Evolutionary conservation across 2,113 vertebrate genomes (phyloP).

Genomic region (Mola mola): DNA sequence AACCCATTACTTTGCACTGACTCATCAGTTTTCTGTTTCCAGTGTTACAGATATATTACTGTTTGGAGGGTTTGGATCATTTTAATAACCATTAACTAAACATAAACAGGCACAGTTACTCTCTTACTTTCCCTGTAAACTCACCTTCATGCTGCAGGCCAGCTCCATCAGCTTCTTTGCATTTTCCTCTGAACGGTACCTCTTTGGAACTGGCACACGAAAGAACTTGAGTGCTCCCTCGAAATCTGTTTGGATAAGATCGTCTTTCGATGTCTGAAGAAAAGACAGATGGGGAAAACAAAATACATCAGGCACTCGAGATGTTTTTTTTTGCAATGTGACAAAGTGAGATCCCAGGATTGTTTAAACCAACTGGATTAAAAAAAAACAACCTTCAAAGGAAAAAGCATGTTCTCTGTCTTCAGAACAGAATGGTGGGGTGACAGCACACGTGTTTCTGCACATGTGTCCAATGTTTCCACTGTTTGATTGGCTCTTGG

Average conservation of each 20-base stretch:
- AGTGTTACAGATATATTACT: not conserved
- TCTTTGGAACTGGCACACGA: conserved; percentile 96
- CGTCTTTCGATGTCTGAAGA: conserved; percentile 93
- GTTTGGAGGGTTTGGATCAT: not conserved
- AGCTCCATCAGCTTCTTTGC: conserved; percentile 98
- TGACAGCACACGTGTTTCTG: not conserved
- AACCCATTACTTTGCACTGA: no score
- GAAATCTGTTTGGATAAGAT: conserved; percentile 94
- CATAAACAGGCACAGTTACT: not conserved
- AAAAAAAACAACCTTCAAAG: not conserved
- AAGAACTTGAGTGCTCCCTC: conserved; percentile 98
- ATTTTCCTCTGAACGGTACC: conserved; percentile 97
- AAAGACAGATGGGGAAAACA: not conserved
- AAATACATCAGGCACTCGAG: not conserved
- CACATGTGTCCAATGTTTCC: no score
- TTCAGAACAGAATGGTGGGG: not conserved
- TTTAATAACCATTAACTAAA: not conserved
- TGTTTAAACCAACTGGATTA: no score
- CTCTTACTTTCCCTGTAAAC: not conserved
- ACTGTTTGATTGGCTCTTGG: no score
- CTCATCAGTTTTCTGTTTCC: not conserved
- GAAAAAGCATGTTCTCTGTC: not conserved
- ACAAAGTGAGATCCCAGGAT: no score
- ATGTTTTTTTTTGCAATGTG: no score
- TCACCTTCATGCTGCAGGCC: conserved; percentile 98